A percentile compares a stretch with the other conserved stretches of the same genome.
phyloP scores from a whole-genome alignment of 2,888 invertebrate species.

The Lasius platythorax region DNA sequence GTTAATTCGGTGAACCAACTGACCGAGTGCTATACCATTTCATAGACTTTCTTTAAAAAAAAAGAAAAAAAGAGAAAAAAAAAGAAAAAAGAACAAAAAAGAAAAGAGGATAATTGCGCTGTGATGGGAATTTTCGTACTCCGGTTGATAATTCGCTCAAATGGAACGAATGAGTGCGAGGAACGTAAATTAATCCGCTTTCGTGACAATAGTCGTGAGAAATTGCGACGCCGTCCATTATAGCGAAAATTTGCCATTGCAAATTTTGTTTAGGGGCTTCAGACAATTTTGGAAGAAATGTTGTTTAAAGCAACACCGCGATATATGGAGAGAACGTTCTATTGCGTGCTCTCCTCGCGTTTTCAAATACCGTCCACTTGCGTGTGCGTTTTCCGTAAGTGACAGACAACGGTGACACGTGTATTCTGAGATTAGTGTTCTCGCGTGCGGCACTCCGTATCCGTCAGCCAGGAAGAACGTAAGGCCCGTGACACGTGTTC shows the following conservation, averaged over 20 bases:
- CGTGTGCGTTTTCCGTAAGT: constrained; percentile 49
- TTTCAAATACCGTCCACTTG: constrained; percentile 47
- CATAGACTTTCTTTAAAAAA: not conserved
- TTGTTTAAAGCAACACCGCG: constrained; percentile 28
- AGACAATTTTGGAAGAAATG: constrained; percentile 24
- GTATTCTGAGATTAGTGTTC: constrained; percentile 52
- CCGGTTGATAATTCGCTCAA: constrained; percentile 45
- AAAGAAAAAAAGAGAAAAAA: too few species aligned
- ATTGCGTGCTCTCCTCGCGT: constrained; percentile 32
- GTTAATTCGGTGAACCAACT: constrained; percentile 36
- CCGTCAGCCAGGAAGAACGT: constrained; percentile 19
- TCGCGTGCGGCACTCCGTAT: constrained; percentile 41
- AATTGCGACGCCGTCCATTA: constrained; percentile 31
- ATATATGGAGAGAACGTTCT: constrained; percentile 35
- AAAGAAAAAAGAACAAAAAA: not conserved
- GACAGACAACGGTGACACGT: constrained; percentile 50
- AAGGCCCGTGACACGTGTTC: constrained; percentile 29
- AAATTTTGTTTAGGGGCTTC: constrained; percentile 23
- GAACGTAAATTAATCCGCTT: constrained; percentile 45
- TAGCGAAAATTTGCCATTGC: constrained; percentile 6
- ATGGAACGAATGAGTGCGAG: constrained; percentile 24
- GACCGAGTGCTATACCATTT: constrained; percentile 2
- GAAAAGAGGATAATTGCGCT: constrained; percentile 22
- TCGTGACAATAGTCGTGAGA: constrained; percentile 42
- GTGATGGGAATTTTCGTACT: constrained; percentile 40